These are phyloP conservation scores for Amorpha juglandis DNA, from an alignment of 2,888 invertebrate genomes.

Conservation along the genomic window DNA sequence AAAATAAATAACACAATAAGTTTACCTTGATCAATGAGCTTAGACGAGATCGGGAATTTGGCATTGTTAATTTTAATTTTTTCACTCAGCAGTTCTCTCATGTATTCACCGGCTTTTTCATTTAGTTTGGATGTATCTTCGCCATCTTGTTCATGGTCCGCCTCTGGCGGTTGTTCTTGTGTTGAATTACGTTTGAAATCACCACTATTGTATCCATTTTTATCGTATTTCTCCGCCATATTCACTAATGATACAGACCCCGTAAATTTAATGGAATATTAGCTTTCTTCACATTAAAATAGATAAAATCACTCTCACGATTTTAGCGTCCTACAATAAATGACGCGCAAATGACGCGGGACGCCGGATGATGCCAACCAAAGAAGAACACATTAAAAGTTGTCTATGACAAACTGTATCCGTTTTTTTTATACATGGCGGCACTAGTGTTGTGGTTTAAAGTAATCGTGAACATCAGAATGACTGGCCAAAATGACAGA, in stretches of 20 bases:
- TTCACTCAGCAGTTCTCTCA: constrained; percentile 89
- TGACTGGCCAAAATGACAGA: no score
- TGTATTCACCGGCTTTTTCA: constrained; percentile 91
- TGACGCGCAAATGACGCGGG: constrained; percentile 1
- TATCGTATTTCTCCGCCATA: constrained; percentile 73
- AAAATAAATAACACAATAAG: background rate
- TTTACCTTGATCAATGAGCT: constrained; percentile 90
- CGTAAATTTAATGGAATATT: constrained; percentile 14
- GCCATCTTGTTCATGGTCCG: constrained; percentile 76
- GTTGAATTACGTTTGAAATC: constrained; percentile 77
- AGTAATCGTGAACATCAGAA: no score
- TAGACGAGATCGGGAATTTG: constrained; percentile 88
- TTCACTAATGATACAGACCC: constrained; percentile 29
- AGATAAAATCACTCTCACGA: background rate
- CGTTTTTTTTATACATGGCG: background rate
- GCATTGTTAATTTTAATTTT: constrained; percentile 87
- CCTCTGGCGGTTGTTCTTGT: constrained; percentile 51
- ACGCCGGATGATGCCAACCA: background rate
- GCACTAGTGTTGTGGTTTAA: background rate
- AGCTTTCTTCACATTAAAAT: background rate
- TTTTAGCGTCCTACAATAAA: constrained; percentile 20
- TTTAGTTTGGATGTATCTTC: constrained; percentile 84
- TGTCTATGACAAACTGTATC: constrained; percentile 15
- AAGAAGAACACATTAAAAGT: background rate
- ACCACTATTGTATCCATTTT: constrained; percentile 76